These are phyloP conservation scores for Eustalomyia histrio DNA, from an alignment of 2,888 invertebrate species.

Conservation along the genomic window DNA sequence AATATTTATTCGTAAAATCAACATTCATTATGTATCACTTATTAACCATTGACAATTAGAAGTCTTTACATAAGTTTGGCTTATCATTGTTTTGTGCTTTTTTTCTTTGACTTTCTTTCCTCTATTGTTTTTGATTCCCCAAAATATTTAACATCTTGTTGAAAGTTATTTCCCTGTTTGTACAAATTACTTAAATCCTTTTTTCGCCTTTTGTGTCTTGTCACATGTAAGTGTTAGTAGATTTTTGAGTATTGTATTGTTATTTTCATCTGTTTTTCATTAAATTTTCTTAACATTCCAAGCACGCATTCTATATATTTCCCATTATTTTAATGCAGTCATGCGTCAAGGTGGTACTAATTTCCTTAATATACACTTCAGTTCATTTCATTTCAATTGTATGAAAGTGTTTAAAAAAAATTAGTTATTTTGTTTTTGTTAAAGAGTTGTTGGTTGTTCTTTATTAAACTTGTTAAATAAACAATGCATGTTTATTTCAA, in stretches of 20 bases:
- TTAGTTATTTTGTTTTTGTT: not conserved
- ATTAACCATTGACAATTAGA: conserved; percentile 35
- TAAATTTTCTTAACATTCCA: conserved; percentile 45
- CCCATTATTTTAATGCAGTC: conserved; percentile 70
- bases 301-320: conserved; percentile 59
- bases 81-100: conserved; percentile 11
- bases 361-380: conserved; percentile 71
- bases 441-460: not conserved
- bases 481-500: conserved; percentile 1
- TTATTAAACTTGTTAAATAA: not conserved
- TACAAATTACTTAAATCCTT: conserved; percentile 58
- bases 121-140: conserved; percentile 35
- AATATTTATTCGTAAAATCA: not conserved
- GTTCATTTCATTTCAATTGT: conserved; percentile 57
- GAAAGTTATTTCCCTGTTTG: conserved; percentile 35
- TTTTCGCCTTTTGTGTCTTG: conserved; percentile 14
- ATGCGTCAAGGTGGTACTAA: conserved; percentile 78
- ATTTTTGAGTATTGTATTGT: conserved; percentile 15
- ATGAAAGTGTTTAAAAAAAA: conserved; percentile 39
- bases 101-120: not conserved
- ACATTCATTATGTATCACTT: not conserved
- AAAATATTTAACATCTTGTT: conserved; percentile 11
- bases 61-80: conserved; percentile 32
- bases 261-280: conserved; percentile 12
- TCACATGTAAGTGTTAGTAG: conserved; percentile 28